A percentile compares a stretch with the other conserved stretches of the same genome.
These are phyloP conservation scores for Parauchenoglanis punctatus DNA, from an alignment of 2,797 vertebrate genomes.

Conservation along the genomic window DNA sequence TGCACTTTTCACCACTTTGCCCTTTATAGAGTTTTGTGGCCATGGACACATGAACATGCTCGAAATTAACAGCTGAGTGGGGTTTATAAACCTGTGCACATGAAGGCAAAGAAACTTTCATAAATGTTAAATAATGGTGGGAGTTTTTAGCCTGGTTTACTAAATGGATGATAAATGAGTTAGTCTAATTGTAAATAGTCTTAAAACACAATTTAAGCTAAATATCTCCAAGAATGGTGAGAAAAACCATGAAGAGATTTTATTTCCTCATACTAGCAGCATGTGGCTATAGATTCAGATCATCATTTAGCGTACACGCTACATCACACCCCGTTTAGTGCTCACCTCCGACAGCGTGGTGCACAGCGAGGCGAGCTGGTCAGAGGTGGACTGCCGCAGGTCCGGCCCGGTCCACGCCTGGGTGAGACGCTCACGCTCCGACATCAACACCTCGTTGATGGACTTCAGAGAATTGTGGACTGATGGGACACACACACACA, in stretches of 20 bases:
- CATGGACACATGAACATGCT: neutral
- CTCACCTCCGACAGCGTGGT: constrained; percentile 74
- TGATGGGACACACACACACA: constrained; percentile 33
- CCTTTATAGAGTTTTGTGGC: neutral
- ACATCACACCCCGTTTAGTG: too few relatives aligned
- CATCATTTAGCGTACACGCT: too few relatives aligned
- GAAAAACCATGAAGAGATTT: neutral
- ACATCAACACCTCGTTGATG: constrained; percentile 78
- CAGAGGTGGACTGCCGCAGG: constrained; percentile 63
- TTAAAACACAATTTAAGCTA: neutral
- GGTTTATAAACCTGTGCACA: neutral
- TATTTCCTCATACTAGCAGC: neutral
- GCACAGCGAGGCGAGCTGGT: constrained; percentile 70
- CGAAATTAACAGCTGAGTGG: neutral
- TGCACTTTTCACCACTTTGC: too few relatives aligned
- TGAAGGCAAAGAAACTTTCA: neutral
- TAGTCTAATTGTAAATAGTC: neutral
- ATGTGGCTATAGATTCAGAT: neutral
- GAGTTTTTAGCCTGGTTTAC: neutral
- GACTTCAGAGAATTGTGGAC: constrained; percentile 78
- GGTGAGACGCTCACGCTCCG: constrained; percentile 79
- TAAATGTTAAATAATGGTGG: neutral
- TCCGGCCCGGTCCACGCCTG: constrained; percentile 76
- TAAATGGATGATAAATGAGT: neutral
- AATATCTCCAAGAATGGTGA: neutral